These are phyloP conservation scores for Nothoprocta pentlandii DNA, from an alignment of 2,113 vertebrate species.

Conservation along the genomic window DNA sequence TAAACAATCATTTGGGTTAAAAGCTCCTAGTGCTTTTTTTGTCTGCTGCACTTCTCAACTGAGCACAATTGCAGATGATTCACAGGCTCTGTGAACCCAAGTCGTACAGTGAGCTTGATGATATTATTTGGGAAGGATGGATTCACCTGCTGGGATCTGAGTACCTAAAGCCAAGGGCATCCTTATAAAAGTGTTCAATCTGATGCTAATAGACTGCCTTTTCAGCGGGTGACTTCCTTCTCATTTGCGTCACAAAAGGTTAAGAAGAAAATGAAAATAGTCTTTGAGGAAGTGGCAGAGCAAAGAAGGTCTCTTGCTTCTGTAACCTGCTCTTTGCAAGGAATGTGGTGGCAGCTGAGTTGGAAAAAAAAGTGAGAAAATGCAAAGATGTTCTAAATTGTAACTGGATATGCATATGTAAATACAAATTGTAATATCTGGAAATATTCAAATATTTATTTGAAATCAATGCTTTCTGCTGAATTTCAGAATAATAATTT, in stretches of 20 bases:
- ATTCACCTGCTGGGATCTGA: neutral
- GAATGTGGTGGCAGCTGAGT: neutral
- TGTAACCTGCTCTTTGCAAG: neutral
- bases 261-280: neutral
- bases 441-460: neutral
- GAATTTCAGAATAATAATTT: neutral
- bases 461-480: neutral
- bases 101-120: neutral
- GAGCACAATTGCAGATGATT: neutral
- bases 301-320: neutral
- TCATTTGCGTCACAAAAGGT: neutral
- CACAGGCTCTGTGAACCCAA: rapidly evolving
- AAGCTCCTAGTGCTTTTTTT: neutral
- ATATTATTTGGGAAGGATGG: neutral
- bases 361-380: neutral
- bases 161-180: neutral
- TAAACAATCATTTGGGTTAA: neutral
- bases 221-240: neutral
- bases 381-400: neutral
- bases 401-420: rapidly evolving
- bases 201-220: neutral
- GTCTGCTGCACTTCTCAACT: neutral
- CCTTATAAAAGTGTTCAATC: neutral
- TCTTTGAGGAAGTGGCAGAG: neutral
- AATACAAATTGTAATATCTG: neutral